Evolutionary conservation across 2,797 vertebrate genomes (phyloP).

Genomic region (Eidolon dupreanum): DNA sequence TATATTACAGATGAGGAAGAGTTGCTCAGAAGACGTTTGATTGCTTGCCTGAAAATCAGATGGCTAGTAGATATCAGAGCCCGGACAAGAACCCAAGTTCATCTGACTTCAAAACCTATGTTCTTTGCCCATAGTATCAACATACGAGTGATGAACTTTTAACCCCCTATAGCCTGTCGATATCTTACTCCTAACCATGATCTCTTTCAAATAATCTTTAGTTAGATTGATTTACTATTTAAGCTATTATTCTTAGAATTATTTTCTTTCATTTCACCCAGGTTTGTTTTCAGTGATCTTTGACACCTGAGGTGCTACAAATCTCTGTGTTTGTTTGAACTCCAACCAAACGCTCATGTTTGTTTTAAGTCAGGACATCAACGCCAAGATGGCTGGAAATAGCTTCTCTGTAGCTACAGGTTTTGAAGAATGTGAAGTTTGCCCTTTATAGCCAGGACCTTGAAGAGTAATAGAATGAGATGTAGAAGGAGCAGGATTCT

Average conservation of each 20-base stretch:
- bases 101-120: not conserved
- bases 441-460: not conserved
- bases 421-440: not conserved
- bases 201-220: not conserved
- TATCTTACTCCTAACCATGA: not conserved
- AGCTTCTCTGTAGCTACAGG: not conserved
- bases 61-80: not conserved
- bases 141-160: not conserved
- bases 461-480: not conserved
- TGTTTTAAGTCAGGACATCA: not conserved
- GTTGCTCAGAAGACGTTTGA: not conserved
- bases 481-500: not conserved
- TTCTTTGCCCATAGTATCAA: not conserved
- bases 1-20: not conserved
- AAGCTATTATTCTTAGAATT: not conserved
- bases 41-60: not conserved
- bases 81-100: not conserved
- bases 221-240: not conserved
- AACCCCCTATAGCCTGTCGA: not conserved
- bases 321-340: constrained; percentile 47
- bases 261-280: constrained; percentile 40
- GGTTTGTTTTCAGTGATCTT: constrained; percentile 42
- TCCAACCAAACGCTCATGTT: not conserved
- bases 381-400: not conserved
- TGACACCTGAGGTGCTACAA: not conserved